Conservation (phyloP, 2,113 vertebrate genomes). For the Genyomyrus donnyi region DNA sequence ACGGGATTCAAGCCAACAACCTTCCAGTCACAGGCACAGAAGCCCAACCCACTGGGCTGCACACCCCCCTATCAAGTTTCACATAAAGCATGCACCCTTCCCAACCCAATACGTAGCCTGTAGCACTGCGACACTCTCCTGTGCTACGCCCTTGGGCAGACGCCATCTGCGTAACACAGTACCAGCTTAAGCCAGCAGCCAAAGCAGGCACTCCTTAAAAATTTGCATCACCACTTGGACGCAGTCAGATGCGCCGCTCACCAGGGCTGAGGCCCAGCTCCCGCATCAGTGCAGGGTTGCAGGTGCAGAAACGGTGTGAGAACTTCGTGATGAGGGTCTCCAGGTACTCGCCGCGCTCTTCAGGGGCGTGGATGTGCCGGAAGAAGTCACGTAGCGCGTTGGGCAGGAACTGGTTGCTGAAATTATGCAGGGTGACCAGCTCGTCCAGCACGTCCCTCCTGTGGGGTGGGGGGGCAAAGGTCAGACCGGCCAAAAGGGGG, state of each 20-base stretch:
- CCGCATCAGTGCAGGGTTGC: constrained; percentile 83
- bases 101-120: not conserved
- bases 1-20: not conserved
- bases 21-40: not conserved
- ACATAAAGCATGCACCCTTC: not conserved
- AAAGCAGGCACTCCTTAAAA: not conserved
- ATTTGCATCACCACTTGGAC: not conserved
- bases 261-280: constrained; percentile 94
- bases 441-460: constrained; percentile 96
- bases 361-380: constrained; percentile 92
- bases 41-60: too few species aligned
- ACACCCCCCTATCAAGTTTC: not conserved
- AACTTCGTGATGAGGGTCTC: constrained; percentile 99
- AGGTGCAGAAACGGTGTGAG: constrained; percentile 92
- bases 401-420: constrained; percentile 97
- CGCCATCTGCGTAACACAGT: not conserved
- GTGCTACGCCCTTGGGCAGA: not conserved
- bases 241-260: constrained; percentile 50
- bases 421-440: constrained; percentile 94
- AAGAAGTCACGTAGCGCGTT: constrained; percentile 97
- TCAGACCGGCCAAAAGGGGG: not conserved
- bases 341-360: constrained; percentile 95
- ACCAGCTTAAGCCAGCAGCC: not conserved
- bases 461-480: not conserved
- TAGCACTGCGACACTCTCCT: not conserved